Base-by-base conservation (phyloP, 2,113 vertebrate genomes). In the Stercorarius parasiticus region DNA sequence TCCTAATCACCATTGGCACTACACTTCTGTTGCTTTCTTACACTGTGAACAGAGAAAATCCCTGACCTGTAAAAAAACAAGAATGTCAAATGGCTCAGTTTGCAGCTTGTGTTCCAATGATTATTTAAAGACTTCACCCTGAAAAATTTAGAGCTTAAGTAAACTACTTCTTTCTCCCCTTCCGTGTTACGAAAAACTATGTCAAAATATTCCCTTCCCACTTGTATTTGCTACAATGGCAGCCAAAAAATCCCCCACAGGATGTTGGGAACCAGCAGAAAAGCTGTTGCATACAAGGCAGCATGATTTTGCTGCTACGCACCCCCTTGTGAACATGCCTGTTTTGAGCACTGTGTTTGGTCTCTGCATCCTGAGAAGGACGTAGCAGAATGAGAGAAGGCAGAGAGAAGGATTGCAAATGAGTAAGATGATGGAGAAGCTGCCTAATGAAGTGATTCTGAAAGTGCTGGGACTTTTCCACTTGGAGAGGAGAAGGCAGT, bases 71-170 rank as follows among this genome's bases (percentile, higher is more conserved):
- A 77, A 91, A 96, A 67, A 67, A 80, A 82, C 0, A 82, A 94
- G 79, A 94, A 94, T 74, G 67, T 93, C 82, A 93, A 95, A 91
- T 76, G 74, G 59, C 79, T 95, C 82, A 84, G 67, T 92, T 92
- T 93, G 88, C 56, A 71, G 67, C 52, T 86, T 82, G 76, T 81
- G 69, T 93, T 93, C 43, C 76, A 95, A 95, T 95, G n/a, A 90
- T 89, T 97, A 94, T 96, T 97, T 95, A 93, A 96, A 88, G 67
- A 93, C 47, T 90, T 32, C 38, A 86, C 88, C 47, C 61, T 92
- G 65, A 96, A 97, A 95, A 94, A 92, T 93, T 83, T 76, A 92
- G 67, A 96, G 67, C 88, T 88, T 86, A 86, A 96, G 76, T 73
- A 87, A 90, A 70, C 64, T 42, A 66, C 55, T 92, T 93, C 52